phyloP scores from a whole-genome alignment of 2,888 invertebrate genomes.

The Trichopoda pennipes region DNA sequence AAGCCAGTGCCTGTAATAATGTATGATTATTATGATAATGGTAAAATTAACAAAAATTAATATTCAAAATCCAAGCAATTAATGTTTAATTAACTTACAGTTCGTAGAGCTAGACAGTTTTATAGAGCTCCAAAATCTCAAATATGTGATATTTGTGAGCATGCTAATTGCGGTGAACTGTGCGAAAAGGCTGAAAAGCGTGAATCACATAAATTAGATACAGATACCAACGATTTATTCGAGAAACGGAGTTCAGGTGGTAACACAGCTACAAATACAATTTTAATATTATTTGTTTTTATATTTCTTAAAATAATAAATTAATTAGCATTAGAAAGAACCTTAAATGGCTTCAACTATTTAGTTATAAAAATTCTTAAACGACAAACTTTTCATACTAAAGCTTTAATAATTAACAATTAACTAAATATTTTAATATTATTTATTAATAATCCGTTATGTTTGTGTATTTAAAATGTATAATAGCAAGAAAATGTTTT shows the following conservation, averaged over 20 bases:
- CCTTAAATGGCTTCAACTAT: not conserved
- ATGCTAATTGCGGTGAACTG: constrained; percentile 82
- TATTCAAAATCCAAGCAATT: not conserved
- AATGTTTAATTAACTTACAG: constrained; percentile 79
- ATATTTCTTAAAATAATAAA: constrained; percentile 15
- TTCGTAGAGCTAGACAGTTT: constrained; percentile 91
- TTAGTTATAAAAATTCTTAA: constrained; percentile 26
- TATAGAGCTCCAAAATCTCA: constrained; percentile 87
- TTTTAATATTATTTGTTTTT: constrained; percentile 21
- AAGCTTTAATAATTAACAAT: constrained; percentile 50
- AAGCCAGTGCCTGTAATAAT: constrained; percentile 92
- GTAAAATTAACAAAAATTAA: constrained; percentile 82
- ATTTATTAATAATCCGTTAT: constrained; percentile 26
- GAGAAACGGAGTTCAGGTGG: constrained; percentile 28
- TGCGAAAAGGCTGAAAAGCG: constrained; percentile 80
- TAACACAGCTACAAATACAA: not conserved
- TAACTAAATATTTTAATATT: constrained; percentile 30
- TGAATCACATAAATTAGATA: constrained; percentile 72
- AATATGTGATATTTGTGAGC: constrained; percentile 92
- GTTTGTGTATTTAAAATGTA: constrained; percentile 35
- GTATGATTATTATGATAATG: constrained; percentile 95
- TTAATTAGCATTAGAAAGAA: constrained; percentile 4
- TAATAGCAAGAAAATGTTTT: constrained; percentile 44
- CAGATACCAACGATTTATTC: constrained; percentile 58
- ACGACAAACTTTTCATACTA: constrained; percentile 7